Evolutionary conservation across 2,113 vertebrate genomes (phyloP).

Genomic region (Stegastes partitus): DNA sequence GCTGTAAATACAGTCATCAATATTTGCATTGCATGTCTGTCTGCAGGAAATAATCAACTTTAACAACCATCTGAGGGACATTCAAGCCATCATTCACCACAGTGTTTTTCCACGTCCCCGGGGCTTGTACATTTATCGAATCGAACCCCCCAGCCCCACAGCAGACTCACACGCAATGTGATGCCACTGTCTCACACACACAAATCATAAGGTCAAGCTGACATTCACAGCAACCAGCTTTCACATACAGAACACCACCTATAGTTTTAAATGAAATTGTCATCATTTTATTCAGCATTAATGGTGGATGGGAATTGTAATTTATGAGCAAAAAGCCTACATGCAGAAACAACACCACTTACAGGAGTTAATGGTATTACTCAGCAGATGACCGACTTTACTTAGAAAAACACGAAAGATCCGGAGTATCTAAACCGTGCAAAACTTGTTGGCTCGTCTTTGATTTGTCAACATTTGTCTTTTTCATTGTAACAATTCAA

Average conservation of each 20-base stretch:
- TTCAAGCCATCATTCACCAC: not conserved
- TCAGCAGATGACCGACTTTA: too few species aligned
- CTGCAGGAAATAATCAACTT: not conserved
- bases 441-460: too few species aligned
- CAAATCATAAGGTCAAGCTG: conserved; percentile 25
- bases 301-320: not conserved
- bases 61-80: not conserved
- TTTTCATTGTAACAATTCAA: too few species aligned
- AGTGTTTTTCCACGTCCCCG: too few species aligned
- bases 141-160: not conserved
- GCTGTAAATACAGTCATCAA: conserved; percentile 9
- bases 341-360: too few species aligned
- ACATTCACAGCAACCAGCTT: conserved; percentile 10
- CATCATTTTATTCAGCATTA: conserved; percentile 6
- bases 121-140: not conserved
- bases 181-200: not conserved
- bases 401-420: too few species aligned
- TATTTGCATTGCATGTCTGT: conserved; percentile 43
- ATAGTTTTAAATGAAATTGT: not conserved
- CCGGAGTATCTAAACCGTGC: too few species aligned
- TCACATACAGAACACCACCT: conserved; percentile 25
- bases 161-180: not conserved
- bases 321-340: not conserved
- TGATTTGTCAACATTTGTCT: too few species aligned
- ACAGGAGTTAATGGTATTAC: too few species aligned